These are phyloP conservation scores for Drosophila micromelanica DNA, from an alignment of 1,140 invertebrate genomes.

Conservation along the genomic window DNA sequence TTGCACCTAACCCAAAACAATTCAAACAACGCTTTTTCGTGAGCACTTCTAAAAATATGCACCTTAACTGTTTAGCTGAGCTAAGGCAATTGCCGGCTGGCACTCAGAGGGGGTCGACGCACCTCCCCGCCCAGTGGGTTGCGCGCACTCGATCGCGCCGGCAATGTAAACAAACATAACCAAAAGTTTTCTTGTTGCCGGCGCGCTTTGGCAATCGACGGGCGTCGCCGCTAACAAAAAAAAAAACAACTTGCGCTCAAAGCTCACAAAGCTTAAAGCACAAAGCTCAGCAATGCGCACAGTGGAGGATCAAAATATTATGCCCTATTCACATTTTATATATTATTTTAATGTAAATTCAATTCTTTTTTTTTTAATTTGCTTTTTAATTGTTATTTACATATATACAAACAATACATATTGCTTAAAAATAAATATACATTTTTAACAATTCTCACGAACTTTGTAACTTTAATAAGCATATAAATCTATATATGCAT, in stretches of 20 bases:
- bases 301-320: conserved; percentile 28
- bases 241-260: conserved; percentile 2
- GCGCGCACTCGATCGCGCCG: conserved; percentile 47
- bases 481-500: too few relatives aligned
- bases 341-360: too few relatives aligned
- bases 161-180: conserved; percentile 59
- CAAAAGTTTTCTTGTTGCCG: conserved; percentile 11
- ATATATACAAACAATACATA: too few relatives aligned
- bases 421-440: too few relatives aligned
- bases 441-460: too few relatives aligned
- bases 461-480: too few relatives aligned
- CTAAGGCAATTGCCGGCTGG: not conserved
- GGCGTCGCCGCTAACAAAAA: conserved; percentile 23
- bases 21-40: conserved; percentile 15
- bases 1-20: conserved; percentile 21
- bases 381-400: too few relatives aligned
- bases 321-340: too few relatives aligned
- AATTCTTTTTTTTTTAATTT: too few relatives aligned
- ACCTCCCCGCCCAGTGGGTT: not conserved
- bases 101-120: not conserved
- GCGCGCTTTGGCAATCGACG: not conserved
- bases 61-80: not conserved
- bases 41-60: conserved; percentile 25
- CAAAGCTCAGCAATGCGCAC: conserved; percentile 4
- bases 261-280: conserved; percentile 37